Percentiles rank a stretch among this genome's conserved stretches.
Evolutionary conservation across 2,888 invertebrate species (phyloP).

Genomic region (Salticus scenicus): DNA sequence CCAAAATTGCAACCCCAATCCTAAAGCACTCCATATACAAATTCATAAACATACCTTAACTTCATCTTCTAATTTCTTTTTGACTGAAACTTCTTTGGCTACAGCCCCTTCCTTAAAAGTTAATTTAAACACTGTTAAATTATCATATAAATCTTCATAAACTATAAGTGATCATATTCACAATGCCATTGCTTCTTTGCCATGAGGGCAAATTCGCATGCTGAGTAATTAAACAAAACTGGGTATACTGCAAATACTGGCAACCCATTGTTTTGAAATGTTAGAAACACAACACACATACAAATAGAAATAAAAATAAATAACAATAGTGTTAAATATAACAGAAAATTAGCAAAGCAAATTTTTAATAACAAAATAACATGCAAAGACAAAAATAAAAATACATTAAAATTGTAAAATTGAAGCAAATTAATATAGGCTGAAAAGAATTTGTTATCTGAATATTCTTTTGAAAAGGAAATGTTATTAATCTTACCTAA

Average conservation of each 20-base stretch:
- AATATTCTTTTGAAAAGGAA: too few species aligned
- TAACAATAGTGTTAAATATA: too few species aligned
- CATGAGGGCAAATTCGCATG: neutral
- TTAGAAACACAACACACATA: neutral
- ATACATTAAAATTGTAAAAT: too few species aligned
- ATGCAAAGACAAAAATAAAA: neutral
- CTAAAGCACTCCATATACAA: constrained; percentile 33
- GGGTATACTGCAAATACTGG: neutral
- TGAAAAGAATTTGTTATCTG: too few species aligned
- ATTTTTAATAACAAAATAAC: neutral
- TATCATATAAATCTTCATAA: constrained; percentile 34
- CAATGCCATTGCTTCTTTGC: constrained; percentile 56
- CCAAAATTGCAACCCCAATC: constrained; percentile 24
- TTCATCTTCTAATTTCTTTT: constrained; percentile 67
- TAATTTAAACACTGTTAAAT: constrained; percentile 53
- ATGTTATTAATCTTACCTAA: too few species aligned
- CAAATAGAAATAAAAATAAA: neutral
- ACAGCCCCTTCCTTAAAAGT: constrained; percentile 68
- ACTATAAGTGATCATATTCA: constrained; percentile 35
- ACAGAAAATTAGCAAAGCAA: constrained; percentile 10
- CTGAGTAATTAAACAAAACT: neutral
- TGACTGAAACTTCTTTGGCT: constrained; percentile 57
- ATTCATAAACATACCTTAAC: constrained; percentile 63
- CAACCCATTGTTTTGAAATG: neutral
- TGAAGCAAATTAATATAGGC: too few species aligned